Base-by-base conservation (phyloP, 1,140 invertebrate genomes). In the Drosophila oshimai region DNA sequence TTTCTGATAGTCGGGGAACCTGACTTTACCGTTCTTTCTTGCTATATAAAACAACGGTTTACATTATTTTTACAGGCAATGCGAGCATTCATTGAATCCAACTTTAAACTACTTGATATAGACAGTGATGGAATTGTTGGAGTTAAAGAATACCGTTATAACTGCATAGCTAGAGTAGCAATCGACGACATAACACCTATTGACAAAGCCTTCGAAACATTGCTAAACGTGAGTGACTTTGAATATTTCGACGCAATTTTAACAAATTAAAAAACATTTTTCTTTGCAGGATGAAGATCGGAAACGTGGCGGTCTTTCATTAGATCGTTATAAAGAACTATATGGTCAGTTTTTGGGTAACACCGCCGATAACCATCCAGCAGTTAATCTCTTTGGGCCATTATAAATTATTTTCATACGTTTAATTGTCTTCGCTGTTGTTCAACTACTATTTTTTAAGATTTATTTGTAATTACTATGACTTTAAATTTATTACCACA, bases 331-430 rank as follows among this genome's bases (percentile, higher is more conserved):
- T 83, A 95, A 96, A 91, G 95, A 96, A 90, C 92, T 96, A 0
- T 97, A 96, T 77, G 95, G 95, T 0, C 93, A 95, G 90, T 97
- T 96, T 92, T 92, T 97, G 34, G 95, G 95, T 13, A 95, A 96
- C 90, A 94, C 94, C 9, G 95, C 95, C 51, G 93, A 95, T 81
- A 94, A 94, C 62, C 93, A 92, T 74, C 93, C 93, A 47, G 95
- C 95, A 17, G 94, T 95, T 36, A 94, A 96, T 80, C 92, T 96
- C 3, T 97, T 97, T 90, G 96, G 96, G 22, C 96, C 96, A 12
- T 91, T 96, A 84, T 90, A 90, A 90, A 68, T 62, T 45, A 13
- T 39, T 72, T 29, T 36, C 17, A 57, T 49, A 34, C 37, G 54
- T 39, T 74, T 86, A 76, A 89, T 79, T 90, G 88, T 90, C 89